Conservation (phyloP, 2,797 vertebrate species). For the Aythya fuligula region DNA sequence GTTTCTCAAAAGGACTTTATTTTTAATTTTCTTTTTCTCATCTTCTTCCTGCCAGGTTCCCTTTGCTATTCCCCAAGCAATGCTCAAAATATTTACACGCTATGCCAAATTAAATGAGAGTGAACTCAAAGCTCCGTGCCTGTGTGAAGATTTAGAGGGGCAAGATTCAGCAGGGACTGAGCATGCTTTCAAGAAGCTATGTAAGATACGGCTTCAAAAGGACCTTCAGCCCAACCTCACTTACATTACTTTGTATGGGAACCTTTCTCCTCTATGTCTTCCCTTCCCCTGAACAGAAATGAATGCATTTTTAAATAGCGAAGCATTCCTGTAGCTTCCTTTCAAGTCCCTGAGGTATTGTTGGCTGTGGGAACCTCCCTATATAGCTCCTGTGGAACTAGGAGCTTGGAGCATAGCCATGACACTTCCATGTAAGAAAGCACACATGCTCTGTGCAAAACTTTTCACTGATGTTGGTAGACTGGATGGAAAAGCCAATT, state of each 20-base stretch:
- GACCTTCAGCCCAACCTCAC: background rate
- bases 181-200: background rate
- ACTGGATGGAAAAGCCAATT: background rate
- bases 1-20: background rate
- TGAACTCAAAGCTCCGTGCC: background rate
- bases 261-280: background rate
- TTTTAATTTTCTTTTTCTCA: background rate
- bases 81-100: background rate
- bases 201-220: background rate
- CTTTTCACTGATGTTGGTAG: background rate
- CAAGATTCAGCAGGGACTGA: background rate
- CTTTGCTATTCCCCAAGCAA: background rate
- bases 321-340: constrained; percentile 16
- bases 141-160: background rate
- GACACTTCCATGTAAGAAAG: background rate
- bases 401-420: background rate
- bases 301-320: background rate
- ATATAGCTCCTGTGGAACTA: background rate
- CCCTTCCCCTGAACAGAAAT: background rate
- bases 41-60: constrained; percentile 20
- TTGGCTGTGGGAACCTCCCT: background rate
- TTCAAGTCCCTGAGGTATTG: constrained; percentile 1
- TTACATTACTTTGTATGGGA: background rate
- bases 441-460: background rate
- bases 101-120: background rate